phyloP scores from a whole-genome alignment of 2,113 vertebrate genomes.

The Orientallactaga bullata region DNA sequence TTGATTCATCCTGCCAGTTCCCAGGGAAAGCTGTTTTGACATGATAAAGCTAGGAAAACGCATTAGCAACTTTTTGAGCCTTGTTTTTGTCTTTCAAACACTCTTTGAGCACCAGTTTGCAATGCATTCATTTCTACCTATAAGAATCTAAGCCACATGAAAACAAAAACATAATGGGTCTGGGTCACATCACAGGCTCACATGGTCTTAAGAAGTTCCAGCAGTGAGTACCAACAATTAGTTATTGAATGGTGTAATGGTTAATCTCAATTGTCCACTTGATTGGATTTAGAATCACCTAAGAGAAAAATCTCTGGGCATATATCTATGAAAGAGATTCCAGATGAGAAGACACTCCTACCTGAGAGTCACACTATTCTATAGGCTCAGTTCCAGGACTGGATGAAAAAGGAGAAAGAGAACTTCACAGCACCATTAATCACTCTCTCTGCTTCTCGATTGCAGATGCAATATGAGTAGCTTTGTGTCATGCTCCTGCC shows the following conservation, averaged over 20 bases:
- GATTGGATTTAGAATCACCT: too few relatives aligned
- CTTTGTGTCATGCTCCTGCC: too few relatives aligned
- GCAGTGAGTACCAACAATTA: neutral
- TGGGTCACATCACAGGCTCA: neutral
- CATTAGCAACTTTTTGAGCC: neutral
- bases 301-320: too few relatives aligned
- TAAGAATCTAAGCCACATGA: neutral
- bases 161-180: neutral
- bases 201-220: neutral
- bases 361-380: too few relatives aligned
- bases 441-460: too few relatives aligned
- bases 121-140: neutral
- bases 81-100: neutral
- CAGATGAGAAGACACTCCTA: too few relatives aligned
- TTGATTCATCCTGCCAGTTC: neutral
- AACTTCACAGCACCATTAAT: too few relatives aligned
- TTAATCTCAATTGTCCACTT: too few relatives aligned
- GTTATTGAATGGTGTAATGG: neutral
- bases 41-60: neutral
- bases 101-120: neutral
- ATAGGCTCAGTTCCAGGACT: too few relatives aligned
- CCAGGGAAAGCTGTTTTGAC: slow-evolving; percentile 1
- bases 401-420: too few relatives aligned
- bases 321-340: too few relatives aligned
- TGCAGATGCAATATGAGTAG: too few relatives aligned